phyloP scores from a whole-genome alignment of 2,888 invertebrate species.

The Colletes collaris region DNA sequence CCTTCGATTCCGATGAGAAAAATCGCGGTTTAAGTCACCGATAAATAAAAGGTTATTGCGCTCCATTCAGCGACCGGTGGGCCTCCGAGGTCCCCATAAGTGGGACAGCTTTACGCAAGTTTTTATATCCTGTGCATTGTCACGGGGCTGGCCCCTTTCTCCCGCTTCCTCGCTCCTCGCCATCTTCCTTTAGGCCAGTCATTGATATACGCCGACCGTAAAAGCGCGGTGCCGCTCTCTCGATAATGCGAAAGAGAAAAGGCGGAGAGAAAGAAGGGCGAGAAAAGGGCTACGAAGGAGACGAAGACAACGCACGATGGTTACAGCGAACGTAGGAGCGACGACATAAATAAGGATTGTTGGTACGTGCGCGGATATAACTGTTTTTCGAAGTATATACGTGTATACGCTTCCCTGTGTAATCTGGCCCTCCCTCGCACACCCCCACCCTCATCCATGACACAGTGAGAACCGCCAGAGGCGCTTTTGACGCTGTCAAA shows the following conservation, averaged over 20 bases:
- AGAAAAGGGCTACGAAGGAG: conserved; percentile 59
- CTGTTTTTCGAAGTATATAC: conserved; percentile 58
- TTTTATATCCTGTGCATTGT: conserved; percentile 75
- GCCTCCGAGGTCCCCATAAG: conserved; percentile 58
- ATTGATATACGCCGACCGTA: conserved; percentile 78
- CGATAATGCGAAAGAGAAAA: conserved; percentile 59
- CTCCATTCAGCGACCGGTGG: conserved; percentile 52
- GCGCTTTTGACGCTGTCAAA: conserved; percentile 19
- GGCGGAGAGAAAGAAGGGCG: conserved; percentile 29
- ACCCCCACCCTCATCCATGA: conserved; percentile 11
- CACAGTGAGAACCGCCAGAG: conserved; percentile 46
- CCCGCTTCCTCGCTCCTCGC: conserved; percentile 24
- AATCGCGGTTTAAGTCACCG: conserved; percentile 68
- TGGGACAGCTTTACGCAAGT: conserved; percentile 77
- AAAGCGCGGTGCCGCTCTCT: conserved; percentile 67
- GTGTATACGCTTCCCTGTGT: conserved; percentile 18
- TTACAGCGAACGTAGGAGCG: conserved; percentile 33
- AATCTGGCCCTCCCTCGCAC: not conserved
- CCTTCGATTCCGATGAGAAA: conserved; percentile 61
- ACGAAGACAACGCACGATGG: conserved; percentile 36
- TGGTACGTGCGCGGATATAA: conserved; percentile 59
- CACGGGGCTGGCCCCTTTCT: conserved; percentile 54
- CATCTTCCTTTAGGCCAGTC: conserved; percentile 60
- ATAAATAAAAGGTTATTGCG: conserved; percentile 76
- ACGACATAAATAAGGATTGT: conserved; percentile 67